These are phyloP conservation scores for Muscidifurax raptorellus DNA, from an alignment of 1,140 invertebrate species.

Conservation along the genomic window DNA sequence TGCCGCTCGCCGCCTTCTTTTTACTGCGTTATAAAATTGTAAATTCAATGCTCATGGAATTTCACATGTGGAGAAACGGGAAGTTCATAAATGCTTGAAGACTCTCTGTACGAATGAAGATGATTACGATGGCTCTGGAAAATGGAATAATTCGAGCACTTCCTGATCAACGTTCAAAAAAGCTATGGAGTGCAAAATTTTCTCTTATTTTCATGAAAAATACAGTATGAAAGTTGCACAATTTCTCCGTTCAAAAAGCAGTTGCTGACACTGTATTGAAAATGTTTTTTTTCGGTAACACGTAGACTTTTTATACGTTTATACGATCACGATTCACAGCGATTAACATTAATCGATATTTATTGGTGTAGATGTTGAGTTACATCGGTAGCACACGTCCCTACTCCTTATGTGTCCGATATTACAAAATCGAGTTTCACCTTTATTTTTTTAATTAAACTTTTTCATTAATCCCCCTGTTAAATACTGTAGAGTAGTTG, in stretches of 20 bases:
- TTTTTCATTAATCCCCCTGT: constrained; percentile 51
- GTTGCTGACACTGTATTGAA: constrained; percentile 37
- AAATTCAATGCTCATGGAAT: constrained; percentile 27
- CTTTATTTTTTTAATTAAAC: constrained; percentile 35
- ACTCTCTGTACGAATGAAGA: background rate
- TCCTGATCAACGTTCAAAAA: constrained; percentile 23
- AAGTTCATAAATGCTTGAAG: constrained; percentile 27
- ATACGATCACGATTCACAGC: constrained; percentile 52
- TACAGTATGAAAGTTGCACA: constrained; percentile 44
- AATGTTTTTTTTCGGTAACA: constrained; percentile 46
- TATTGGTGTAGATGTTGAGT: constrained; percentile 45
- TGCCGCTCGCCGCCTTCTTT: constrained; percentile 23
- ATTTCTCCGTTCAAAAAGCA: constrained; percentile 27
- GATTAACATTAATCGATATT: constrained; percentile 53
- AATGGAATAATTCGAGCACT: constrained; percentile 12
- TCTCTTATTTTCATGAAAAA: constrained; percentile 40
- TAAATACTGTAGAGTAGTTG: constrained; percentile 71
- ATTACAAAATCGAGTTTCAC: constrained; percentile 37
- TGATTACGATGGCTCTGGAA: background rate
- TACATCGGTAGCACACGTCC: constrained; percentile 35
- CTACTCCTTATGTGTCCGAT: constrained; percentile 13
- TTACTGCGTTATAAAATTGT: constrained; percentile 31
- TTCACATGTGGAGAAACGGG: background rate
- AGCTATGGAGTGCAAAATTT: constrained; percentile 19
- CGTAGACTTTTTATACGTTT: constrained; percentile 48